Percentiles rank a stretch among this genome's conserved stretches.
Conservation (phyloP, 2,888 invertebrate genomes). For the Drosophila mulleri region DNA sequence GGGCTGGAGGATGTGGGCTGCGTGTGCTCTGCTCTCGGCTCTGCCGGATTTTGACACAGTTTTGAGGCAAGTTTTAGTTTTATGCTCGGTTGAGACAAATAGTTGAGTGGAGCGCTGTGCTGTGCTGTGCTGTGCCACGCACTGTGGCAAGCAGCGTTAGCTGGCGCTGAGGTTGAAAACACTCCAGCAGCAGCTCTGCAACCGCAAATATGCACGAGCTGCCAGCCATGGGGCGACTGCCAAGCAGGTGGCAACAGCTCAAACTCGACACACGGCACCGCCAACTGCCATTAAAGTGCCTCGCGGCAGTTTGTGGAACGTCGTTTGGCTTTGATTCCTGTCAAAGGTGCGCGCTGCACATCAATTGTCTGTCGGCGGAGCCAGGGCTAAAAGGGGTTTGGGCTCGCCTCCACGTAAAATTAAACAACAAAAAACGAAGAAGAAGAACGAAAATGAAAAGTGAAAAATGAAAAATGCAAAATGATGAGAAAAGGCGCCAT, state of each 20-base stretch:
- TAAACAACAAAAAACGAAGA: not conserved
- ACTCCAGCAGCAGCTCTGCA: constrained; percentile 63
- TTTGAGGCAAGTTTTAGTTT: constrained; percentile 74
- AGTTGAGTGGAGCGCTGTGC: constrained; percentile 59
- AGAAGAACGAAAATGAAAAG: constrained; percentile 9
- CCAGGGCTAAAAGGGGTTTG: not conserved
- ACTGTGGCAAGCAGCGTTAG: constrained; percentile 40
- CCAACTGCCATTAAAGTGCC: constrained; percentile 65
- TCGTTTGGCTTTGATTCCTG: constrained; percentile 69
- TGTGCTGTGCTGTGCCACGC: constrained; percentile 29
- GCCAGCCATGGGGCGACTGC: constrained; percentile 19
- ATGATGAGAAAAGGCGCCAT: constrained; percentile 41
- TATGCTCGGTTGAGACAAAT: constrained; percentile 73
- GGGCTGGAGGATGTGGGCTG: constrained; percentile 17
- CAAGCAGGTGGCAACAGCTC: constrained; percentile 11
- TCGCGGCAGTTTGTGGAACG: constrained; percentile 57
- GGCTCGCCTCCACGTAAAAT: not conserved
- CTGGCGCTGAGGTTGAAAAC: constrained; percentile 50
- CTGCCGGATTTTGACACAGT: constrained; percentile 69
- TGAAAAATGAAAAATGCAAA: constrained; percentile 29
- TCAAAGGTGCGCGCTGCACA: constrained; percentile 51
- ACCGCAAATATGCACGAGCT: constrained; percentile 71
- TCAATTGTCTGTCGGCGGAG: constrained; percentile 41
- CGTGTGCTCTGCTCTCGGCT: constrained; percentile 19
- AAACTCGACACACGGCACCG: constrained; percentile 4